Conservation (phyloP, 2,113 vertebrate species). For the Sakesphorus luctuosus region DNA sequence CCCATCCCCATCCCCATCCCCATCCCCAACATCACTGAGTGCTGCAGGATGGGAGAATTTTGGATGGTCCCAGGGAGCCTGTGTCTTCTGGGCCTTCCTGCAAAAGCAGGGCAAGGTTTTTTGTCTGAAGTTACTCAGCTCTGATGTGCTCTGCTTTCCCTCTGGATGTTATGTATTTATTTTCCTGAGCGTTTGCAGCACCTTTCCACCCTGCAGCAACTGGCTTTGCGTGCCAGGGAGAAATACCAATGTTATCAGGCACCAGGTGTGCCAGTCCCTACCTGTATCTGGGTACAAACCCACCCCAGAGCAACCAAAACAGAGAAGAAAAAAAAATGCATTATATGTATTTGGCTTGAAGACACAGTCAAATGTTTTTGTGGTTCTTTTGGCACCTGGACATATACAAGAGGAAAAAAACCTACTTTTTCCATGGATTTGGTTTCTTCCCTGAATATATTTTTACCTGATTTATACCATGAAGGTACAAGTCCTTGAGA, state of each 20-base stretch:
- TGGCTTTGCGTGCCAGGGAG: not conserved
- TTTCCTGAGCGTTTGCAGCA: not conserved
- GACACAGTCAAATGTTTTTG: not conserved
- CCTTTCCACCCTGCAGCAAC: not conserved
- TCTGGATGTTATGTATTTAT: not conserved
- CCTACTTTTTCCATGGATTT: not conserved
- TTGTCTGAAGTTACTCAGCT: not conserved
- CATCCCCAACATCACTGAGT: fast-evolving
- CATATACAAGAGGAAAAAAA: not conserved
- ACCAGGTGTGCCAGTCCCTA: not conserved
- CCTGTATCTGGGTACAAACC: not conserved
- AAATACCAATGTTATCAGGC: not conserved
- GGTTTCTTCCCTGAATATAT: not conserved
- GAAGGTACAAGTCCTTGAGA: not conserved
- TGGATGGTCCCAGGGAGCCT: not conserved
- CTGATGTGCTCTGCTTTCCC: not conserved
- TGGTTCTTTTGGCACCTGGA: not conserved
- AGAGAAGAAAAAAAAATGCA: not conserved
- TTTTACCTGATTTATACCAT: not conserved
- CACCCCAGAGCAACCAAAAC: not conserved
- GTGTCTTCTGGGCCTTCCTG: not conserved
- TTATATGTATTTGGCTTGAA: not conserved
- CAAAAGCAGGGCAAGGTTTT: not conserved
- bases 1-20: too few species aligned
- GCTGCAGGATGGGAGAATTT: not conserved